Evolutionary conservation across 2,888 invertebrate genomes (phyloP).

Genomic region (Tipula vernalis): DNA sequence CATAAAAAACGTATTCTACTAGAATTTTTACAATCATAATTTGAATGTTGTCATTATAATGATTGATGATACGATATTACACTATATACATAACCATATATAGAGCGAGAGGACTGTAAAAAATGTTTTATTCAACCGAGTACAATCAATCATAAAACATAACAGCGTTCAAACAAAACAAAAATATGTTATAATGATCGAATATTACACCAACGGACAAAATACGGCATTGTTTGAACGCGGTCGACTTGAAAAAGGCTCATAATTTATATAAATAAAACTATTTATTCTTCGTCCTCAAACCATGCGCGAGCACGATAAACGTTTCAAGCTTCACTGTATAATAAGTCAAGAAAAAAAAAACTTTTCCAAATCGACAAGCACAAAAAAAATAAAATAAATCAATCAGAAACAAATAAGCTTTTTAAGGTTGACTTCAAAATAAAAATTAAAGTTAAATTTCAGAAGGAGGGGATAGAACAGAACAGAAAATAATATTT

Average conservation of each 20-base stretch:
- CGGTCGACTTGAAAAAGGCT: background rate
- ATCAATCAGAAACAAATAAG: slow-evolving; percentile 4
- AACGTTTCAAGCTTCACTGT: background rate
- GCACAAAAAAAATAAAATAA: background rate
- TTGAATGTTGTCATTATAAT: background rate
- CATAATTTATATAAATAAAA: background rate
- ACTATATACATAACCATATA: background rate
- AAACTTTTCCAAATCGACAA: background rate
- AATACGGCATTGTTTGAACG: background rate
- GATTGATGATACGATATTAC: background rate
- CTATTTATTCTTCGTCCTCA: background rate
- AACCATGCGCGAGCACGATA: background rate
- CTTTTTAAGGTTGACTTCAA: background rate
- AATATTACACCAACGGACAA: background rate
- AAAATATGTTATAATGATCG: background rate
- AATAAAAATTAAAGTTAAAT: background rate
- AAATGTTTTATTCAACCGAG: background rate
- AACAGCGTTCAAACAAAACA: background rate
- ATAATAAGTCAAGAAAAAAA: background rate
- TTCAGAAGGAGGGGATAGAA: background rate
- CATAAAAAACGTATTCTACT: background rate
- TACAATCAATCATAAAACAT: background rate
- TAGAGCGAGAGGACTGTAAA: background rate
- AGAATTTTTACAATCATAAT: background rate
- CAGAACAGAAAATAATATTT: background rate